Conservation (phyloP, 2,888 invertebrate genomes). For the Pristionchus mayeri region DNA sequence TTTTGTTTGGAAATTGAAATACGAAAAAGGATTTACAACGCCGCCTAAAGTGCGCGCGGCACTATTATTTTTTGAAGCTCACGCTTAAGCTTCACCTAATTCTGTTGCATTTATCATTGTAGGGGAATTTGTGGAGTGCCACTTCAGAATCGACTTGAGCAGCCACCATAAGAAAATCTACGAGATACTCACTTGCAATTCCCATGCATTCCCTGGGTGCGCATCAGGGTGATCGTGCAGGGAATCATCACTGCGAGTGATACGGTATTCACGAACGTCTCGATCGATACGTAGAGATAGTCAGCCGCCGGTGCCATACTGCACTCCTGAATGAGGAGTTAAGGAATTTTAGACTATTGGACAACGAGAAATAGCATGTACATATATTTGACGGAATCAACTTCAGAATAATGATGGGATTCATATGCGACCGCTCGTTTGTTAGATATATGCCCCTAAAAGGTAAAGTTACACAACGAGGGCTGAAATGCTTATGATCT, state of each 20-base stretch:
- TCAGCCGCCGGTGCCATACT: neutral
- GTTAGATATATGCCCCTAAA: no score
- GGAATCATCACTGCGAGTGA: neutral
- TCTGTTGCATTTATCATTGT: neutral
- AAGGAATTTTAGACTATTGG: no score
- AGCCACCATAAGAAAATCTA: neutral
- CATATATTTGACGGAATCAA: no score
- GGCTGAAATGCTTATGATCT: no score
- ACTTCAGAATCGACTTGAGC: neutral
- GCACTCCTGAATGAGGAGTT: no score
- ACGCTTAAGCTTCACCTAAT: neutral
- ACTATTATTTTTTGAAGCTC: neutral
- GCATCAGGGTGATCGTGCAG: neutral
- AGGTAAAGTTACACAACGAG: no score
- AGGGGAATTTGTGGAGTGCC: neutral
- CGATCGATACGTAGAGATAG: neutral
- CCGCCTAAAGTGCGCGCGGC: neutral
- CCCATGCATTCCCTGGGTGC: neutral
- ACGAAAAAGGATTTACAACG: neutral
- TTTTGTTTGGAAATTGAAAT: neutral
- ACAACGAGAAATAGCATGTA: no score
- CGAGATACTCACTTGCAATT: slow-evolving; percentile 11
- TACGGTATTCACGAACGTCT: neutral
- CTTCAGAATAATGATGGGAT: no score
- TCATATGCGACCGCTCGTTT: no score